Evolutionary conservation across 2,113 vertebrate genomes (phyloP).

Genomic region (Sturnus vulgaris): DNA sequence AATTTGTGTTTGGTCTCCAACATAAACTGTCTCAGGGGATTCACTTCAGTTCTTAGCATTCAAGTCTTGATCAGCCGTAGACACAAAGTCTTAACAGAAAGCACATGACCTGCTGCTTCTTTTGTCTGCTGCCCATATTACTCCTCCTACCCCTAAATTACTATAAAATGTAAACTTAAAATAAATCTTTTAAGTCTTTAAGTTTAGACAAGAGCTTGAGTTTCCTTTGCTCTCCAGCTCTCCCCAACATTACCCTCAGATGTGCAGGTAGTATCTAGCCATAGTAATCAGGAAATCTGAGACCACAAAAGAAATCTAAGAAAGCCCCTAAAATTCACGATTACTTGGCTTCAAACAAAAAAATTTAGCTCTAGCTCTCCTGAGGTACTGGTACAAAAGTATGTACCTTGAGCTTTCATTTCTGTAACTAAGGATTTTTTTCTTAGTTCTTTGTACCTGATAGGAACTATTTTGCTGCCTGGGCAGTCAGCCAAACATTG

Average conservation of each 20-base stretch:
- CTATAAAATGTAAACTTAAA: background rate
- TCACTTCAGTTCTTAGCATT: background rate
- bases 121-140: background rate
- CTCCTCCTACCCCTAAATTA: background rate
- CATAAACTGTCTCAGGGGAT: background rate
- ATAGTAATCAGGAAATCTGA: background rate
- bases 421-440: background rate
- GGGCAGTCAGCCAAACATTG: conserved; percentile 26
- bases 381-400: background rate
- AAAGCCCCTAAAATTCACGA: background rate
- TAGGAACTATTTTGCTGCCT: background rate
- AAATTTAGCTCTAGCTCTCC: background rate
- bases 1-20: background rate
- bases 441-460: background rate
- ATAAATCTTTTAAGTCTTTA: background rate
- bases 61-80: background rate
- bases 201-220: background rate
- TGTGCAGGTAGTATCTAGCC: background rate
- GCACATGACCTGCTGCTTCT: background rate
- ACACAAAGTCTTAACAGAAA: background rate
- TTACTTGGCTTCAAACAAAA: background rate
- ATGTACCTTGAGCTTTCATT: background rate
- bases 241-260: background rate
- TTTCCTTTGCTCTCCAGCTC: background rate
- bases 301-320: background rate